Conservation (phyloP, 1,140 invertebrate genomes). For the Pogonomyrmex barbatus region DNA sequence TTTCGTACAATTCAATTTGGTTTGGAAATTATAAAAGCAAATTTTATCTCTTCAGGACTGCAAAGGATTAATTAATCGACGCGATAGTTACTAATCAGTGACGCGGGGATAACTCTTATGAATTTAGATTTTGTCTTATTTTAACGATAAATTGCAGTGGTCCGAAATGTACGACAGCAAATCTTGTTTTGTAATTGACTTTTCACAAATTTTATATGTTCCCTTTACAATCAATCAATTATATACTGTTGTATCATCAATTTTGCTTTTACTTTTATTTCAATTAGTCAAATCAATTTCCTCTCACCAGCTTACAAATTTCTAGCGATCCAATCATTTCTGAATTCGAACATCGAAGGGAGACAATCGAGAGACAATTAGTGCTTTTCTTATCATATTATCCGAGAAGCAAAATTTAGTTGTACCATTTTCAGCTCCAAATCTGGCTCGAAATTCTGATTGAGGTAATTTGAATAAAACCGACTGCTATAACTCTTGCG, state of each 20-base stretch:
- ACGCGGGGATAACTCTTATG: constrained; percentile 48
- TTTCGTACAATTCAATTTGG: background rate
- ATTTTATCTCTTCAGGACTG: constrained; percentile 2
- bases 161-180: constrained; percentile 39
- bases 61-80: constrained; percentile 42
- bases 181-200: constrained; percentile 38
- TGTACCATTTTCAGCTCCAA: constrained; percentile 33
- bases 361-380: no score
- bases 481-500: constrained; percentile 75
- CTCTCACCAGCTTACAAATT: no score
- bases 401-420: constrained; percentile 21
- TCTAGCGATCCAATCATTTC: background rate
- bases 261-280: background rate
- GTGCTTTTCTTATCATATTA: background rate
- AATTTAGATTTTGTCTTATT: constrained; percentile 39
- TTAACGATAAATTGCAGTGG: constrained; percentile 42
- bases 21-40: constrained; percentile 2
- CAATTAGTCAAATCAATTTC: background rate
- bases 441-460: constrained; percentile 42
- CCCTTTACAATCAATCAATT: constrained; percentile 42
- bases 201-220: constrained; percentile 56
- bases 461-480: constrained; percentile 73
- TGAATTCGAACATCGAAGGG: background rate
- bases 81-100: constrained; percentile 26
- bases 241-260: constrained; percentile 18